Percentiles rank a stretch among this genome's conserved stretches.
These are phyloP conservation scores for Buphagus erythrorhynchus DNA, from an alignment of 2,797 vertebrate species.

Conservation along the genomic window DNA sequence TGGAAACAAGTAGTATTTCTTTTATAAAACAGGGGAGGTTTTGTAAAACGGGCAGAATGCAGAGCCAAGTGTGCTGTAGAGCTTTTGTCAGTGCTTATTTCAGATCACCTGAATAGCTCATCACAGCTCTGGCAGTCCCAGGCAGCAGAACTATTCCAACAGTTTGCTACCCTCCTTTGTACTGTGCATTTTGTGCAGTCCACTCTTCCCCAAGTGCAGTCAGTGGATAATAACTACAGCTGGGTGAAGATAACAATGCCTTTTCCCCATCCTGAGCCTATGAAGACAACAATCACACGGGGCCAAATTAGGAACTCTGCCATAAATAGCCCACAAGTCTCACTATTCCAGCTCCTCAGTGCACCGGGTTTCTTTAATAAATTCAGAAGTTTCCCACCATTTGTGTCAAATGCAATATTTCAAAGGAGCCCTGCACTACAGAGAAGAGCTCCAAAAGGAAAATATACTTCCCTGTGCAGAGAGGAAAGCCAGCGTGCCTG, in stretches of 20 bases:
- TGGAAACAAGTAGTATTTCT: not conserved
- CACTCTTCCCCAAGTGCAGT: not conserved
- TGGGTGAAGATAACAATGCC: not conserved
- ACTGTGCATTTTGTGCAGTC: not conserved
- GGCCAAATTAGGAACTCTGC: not conserved
- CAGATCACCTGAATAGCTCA: not conserved
- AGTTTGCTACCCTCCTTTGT: not conserved
- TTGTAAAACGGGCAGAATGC: not conserved
- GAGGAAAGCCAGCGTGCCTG: not conserved
- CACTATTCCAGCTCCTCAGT: not conserved
- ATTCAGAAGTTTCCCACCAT: not conserved
- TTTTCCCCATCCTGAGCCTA: not conserved
- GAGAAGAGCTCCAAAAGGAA: not conserved
- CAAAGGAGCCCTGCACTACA: not conserved
- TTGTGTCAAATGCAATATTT: slow-evolving; percentile 29
- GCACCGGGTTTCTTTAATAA: not conserved
- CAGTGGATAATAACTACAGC: not conserved
- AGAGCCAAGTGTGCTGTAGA: not conserved
- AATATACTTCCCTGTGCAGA: not conserved
- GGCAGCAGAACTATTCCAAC: not conserved
- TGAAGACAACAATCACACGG: not conserved
- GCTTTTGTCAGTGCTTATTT: slow-evolving; percentile 8
- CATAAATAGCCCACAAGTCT: not conserved
- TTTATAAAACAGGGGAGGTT: not conserved
- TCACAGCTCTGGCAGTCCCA: not conserved